Evolutionary conservation across 2,797 vertebrate species (phyloP).

Genomic region (Acipenser oxyrinchus): DNA sequence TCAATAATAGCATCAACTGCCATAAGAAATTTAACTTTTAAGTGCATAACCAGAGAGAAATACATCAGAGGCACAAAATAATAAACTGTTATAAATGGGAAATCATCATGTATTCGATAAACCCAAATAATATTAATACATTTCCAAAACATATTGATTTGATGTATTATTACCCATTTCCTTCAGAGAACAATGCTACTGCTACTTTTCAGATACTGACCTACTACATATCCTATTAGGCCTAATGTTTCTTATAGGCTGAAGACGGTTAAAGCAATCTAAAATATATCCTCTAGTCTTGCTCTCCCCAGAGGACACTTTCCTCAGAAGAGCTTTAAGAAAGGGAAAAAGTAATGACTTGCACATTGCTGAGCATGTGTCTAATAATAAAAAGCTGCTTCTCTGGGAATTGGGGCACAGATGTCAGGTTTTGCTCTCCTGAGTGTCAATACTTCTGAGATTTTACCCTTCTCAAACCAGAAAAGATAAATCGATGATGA

Average conservation of each 20-base stretch:
- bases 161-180: too few species aligned
- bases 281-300: slow-evolving; percentile 51
- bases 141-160: not conserved
- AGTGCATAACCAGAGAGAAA: slow-evolving; percentile 17
- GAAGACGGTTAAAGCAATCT: slow-evolving; percentile 49
- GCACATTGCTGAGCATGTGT: slow-evolving; percentile 52
- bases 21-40: slow-evolving; percentile 33
- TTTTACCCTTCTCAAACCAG: slow-evolving; percentile 44
- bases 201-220: slow-evolving; percentile 34
- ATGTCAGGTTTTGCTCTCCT: slow-evolving; percentile 63
- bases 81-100: slow-evolving; percentile 29
- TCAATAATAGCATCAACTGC: slow-evolving; percentile 36
- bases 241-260: slow-evolving; percentile 57
- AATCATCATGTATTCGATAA: slow-evolving; percentile 27
- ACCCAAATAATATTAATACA: slow-evolving; percentile 9
- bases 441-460: slow-evolving; percentile 61
- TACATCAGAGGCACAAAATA: slow-evolving; percentile 23
- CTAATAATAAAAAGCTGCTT: slow-evolving; percentile 70
- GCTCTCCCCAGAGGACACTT: slow-evolving; percentile 56
- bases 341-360: slow-evolving; percentile 72
- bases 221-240: slow-evolving; percentile 44
- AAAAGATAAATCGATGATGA: slow-evolving; percentile 71
- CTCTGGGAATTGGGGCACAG: slow-evolving; percentile 66
- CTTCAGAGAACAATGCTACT: not conserved
- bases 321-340: slow-evolving; percentile 65